Evolutionary conservation across 2,797 vertebrate species (phyloP), one percentile per base, ranked within the genome.

Genomic region (Danio albolineatus): DNA sequence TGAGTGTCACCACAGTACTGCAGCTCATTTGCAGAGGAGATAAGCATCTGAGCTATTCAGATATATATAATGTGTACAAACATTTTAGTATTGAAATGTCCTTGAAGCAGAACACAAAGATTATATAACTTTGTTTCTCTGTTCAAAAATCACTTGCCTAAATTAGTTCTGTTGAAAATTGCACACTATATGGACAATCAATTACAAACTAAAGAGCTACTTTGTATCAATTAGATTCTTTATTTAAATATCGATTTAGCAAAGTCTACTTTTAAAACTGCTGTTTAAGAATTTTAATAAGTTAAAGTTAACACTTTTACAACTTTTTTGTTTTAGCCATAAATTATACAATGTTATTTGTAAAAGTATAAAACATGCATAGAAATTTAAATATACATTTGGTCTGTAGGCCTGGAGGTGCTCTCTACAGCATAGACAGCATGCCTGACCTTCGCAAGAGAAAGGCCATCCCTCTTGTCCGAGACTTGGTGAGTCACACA

Each of bases 381-480:
- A 38, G 13, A 60, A 39, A 38, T 51, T 28, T 67, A 49, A 9
- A 59, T 28, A 59, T 8, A 12, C n/a, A 16, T 54, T 65, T 73
- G 16, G 54, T 91, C 85, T 89, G 36, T 92, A 99, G 98, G 85
- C 97, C 98, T 85, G 98, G 98, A 16, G 97, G 98, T 0, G 98
- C 97, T 88, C 93, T 99, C 86, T 99, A 99, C 88, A 98, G 98
- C 91, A 99, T 99, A 79, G 98, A 99, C 94, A 99, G 98, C 90
- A 99, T 99, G 98, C 98, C 98, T 38, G 97, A 99, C 91, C 97
- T 99, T 86, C 96, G 98, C 86, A 99, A 98, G 91, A 95, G 98
- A 91, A 99, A 99, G 87, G 97, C 98, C 44, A 98, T 98, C 88
- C 98, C 98, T 73, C 91, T 99, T 78, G 98, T 99, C 91, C 95